Evolutionary conservation across 1,140 invertebrate genomes (phyloP), one percentile per base, ranked within the genome.

Genomic region (Aporrectodea caliginosa): DNA sequence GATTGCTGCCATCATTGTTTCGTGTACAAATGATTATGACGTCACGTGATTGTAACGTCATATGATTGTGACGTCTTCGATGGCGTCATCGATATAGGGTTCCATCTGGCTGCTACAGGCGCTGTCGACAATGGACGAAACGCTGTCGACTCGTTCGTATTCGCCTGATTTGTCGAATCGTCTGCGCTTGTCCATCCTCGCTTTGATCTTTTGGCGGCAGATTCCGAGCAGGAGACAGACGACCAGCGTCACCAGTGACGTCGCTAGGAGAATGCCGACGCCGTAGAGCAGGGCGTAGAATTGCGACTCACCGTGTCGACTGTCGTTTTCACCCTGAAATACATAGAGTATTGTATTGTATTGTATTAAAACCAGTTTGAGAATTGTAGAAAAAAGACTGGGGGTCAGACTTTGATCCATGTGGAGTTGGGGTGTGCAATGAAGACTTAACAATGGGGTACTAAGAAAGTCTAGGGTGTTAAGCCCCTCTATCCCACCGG

Each of bases 121-220:
- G 70, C 31, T 72, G 70, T 72, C 70, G n/a, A 72, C 70, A 14
- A 72, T 27, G 70, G 70, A 72, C 2, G 70, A 72, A 14, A 72
- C 70, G 32, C 70, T 72, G 70, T 72, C 70, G 2, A 72, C 70
- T 72, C 70, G n/a, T n/a, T 72, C 70, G 32, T 72, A 72, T 72
- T 72, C 70, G n/a, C 70, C 70, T 2, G n/a, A 29, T 72, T 72
- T 72, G 27, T 72, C 70, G n/a, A 27, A 72, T 6, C 70, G n/a
- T 72, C 70, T 72, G 2, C 70, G 43, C 22, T 22, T 6, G 43
- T 58, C 43, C 6, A 58, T 6, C 22, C 22, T 58, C 43, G 6
- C 6, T 58, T 58, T 58, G 43, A 58, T 58, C 22, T 58, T 58
- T 22, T 58, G 43, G 22, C 43, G 43, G 22, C 43, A 58, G 43